These are phyloP conservation scores for Germaria angustata DNA, from an alignment of 2,888 invertebrate species.

Conservation along the genomic window DNA sequence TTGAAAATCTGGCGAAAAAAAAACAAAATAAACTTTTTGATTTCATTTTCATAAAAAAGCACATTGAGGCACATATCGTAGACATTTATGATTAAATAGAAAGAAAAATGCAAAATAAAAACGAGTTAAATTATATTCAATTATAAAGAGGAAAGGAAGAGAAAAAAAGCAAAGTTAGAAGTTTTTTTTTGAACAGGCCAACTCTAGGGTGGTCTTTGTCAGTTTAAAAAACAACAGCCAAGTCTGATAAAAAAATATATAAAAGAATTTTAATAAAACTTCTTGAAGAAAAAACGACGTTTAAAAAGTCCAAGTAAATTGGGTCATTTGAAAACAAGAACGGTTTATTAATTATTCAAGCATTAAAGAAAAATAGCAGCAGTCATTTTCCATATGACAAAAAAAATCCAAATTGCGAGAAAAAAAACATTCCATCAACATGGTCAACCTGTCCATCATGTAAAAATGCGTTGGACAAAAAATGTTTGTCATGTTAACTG, in stretches of 20 bases:
- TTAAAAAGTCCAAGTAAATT: slow-evolving; percentile 27
- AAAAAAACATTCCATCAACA: slow-evolving; percentile 27
- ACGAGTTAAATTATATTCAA: slow-evolving; percentile 66
- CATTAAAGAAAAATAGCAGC: not conserved
- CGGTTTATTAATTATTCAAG: slow-evolving; percentile 27
- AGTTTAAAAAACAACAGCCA: slow-evolving; percentile 15
- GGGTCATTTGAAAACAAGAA: slow-evolving; percentile 51
- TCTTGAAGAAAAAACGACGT: not conserved
- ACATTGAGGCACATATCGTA: slow-evolving; percentile 42
- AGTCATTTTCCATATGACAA: slow-evolving; percentile 24
- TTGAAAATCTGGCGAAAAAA: slow-evolving; percentile 39
- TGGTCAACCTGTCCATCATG: slow-evolving; percentile 29
- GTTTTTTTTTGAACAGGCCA: slow-evolving; percentile 12
- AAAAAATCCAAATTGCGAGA: slow-evolving; percentile 7
- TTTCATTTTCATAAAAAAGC: slow-evolving; percentile 55
- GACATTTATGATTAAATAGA: slow-evolving; percentile 21
- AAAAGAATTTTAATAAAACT: slow-evolving; percentile 44
- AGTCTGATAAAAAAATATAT: not conserved
- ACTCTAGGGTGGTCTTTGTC: slow-evolving; percentile 61
- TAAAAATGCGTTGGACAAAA: slow-evolving; percentile 25
- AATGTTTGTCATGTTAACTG: slow-evolving; percentile 60
- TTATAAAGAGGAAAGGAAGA: slow-evolving; percentile 45
- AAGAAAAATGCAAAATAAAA: slow-evolving; percentile 16
- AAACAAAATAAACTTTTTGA: slow-evolving; percentile 51
- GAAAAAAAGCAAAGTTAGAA: slow-evolving; percentile 24